Conservation (phyloP, 2,797 vertebrate genomes). For the Poeciliopsis paucimaculata region DNA sequence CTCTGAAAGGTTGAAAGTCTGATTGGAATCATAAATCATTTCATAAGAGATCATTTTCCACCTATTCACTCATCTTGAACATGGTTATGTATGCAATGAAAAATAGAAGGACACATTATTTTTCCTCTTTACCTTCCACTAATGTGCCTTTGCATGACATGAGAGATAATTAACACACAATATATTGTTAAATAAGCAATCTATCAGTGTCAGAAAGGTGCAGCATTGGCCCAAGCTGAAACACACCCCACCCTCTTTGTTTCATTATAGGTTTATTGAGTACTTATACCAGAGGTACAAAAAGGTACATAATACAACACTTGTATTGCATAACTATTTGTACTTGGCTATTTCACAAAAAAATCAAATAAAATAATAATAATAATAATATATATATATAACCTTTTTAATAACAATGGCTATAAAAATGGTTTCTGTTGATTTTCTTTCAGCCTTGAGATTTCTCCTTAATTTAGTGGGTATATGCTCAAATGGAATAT, state of each 20-base stretch:
- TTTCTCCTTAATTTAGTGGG: background rate
- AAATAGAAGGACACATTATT: background rate
- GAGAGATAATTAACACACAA: background rate
- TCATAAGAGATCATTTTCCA: background rate
- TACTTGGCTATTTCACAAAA: background rate
- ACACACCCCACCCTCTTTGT: background rate
- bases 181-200: slow-evolving; percentile 3
- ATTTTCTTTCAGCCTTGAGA: background rate
- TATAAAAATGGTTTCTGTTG: background rate
- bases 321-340: background rate
- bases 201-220: background rate
- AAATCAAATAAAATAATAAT: too few species aligned
- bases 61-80: background rate
- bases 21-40: background rate
- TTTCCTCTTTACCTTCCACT: background rate
- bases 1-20: background rate
- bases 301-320: background rate
- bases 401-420: background rate
- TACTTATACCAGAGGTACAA: background rate
- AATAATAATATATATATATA: too few species aligned
- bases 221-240: background rate
- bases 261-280: background rate
- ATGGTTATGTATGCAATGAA: background rate
- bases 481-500: background rate
- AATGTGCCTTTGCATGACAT: background rate